A percentile compares a stretch with the other conserved stretches of the same genome.
These are phyloP conservation scores for Drosophila suboccidentalis DNA, from an alignment of 2,888 invertebrate genomes.

Conservation along the genomic window DNA sequence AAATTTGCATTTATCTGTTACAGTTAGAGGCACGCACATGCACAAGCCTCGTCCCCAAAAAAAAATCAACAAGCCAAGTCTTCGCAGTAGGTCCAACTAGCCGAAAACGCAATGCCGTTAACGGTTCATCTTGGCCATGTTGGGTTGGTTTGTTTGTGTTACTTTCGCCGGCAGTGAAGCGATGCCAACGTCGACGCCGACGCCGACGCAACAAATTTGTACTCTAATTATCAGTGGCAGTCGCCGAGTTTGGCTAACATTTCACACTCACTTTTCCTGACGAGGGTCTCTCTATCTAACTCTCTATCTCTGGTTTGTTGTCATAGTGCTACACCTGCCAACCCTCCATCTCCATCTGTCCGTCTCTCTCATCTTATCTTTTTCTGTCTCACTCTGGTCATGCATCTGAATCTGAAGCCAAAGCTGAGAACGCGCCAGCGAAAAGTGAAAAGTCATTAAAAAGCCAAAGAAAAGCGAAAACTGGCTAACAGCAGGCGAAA, in stretches of 20 bases:
- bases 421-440: conserved; percentile 70
- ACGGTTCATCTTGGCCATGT: conserved; percentile 37
- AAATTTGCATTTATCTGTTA: conserved; percentile 79
- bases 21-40: conserved; percentile 70
- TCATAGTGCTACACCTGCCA: conserved; percentile 60
- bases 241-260: conserved; percentile 46
- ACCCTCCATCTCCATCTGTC: conserved; percentile 4
- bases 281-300: conserved; percentile 44
- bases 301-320: conserved; percentile 11
- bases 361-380: not conserved
- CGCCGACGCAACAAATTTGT: conserved; percentile 68
- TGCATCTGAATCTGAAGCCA: conserved; percentile 52
- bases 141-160: conserved; percentile 32
- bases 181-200: conserved; percentile 36
- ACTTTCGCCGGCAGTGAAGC: conserved; percentile 78
- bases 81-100: conserved; percentile 7
- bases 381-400: conserved; percentile 43
- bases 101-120: conserved; percentile 8
- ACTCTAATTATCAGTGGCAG: conserved; percentile 69
- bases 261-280: conserved; percentile 75
- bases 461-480: conserved; percentile 75
- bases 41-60: conserved; percentile 12
- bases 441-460: conserved; percentile 79
- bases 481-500: conserved; percentile 65
- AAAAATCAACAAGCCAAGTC: not conserved